Evolutionary conservation across 30 jellyfish, hydroid and myxozoan species (phyloP), one percentile per base, ranked within the genome.

Genomic region (Aurelia sp.): DNA sequence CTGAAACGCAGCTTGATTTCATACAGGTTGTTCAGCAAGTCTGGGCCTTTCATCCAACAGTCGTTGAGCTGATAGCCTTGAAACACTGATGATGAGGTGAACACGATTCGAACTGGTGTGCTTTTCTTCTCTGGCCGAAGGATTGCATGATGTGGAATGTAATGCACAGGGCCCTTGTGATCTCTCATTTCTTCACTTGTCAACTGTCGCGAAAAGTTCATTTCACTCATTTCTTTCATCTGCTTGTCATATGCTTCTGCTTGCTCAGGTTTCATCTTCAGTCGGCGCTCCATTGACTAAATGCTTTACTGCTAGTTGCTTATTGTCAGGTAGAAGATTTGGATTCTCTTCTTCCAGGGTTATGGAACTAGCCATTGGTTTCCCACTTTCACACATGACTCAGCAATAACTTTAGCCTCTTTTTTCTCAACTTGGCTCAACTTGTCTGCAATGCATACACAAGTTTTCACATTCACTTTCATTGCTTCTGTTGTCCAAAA

Each of bases 271-370:
- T 79, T 88, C 44, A 52, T 58, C 65, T 60, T 37, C 76, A 89
- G 52, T 52, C 79, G 63, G 16, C 79, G 62, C 50, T 81, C 95
- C 76, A 53, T 75, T 27, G 33, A 27, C 33, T 27, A 27, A 27
- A 27, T 2, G 33, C 33, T 27, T 27, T 2, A 27, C 1, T 27
- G 33, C 33, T 2, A 27, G 33, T 27, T 27, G 76, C 70, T 74
- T 57, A 65, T 81, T 89, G 77, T 82, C 86, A 22, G 97, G 95
- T 33, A 89, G 82, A 8, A 53, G 74, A 16, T n/a, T 57, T 67
- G 87, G 97, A 60, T 82, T n/a, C n/a, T 87, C 75, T 75, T 65
- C 52, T 73, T 89, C 97, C 97, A 89, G 37, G 96, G 96, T 17
- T 62, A 80, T 51, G 84, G 93, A 59, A 81, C 82, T 66, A 52